phyloP scores from a whole-genome alignment of 2,113 vertebrate species.

The Microcebus tavaratra region DNA sequence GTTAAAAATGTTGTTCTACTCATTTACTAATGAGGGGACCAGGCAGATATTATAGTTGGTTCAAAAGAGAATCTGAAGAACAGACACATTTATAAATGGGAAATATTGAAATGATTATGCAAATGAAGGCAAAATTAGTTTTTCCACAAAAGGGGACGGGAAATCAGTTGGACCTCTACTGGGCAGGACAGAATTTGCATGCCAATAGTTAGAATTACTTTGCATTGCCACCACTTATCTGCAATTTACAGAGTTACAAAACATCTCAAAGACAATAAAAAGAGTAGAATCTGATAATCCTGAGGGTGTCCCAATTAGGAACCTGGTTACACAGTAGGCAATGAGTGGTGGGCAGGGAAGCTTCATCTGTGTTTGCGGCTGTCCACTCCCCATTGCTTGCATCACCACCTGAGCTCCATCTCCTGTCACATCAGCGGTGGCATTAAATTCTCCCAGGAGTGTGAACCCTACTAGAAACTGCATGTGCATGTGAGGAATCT shows the following conservation, averaged over 20 bases:
- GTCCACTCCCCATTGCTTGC: no score
- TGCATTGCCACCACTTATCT: background rate
- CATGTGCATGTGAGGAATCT: no score
- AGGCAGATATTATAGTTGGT: background rate
- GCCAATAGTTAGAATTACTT: background rate
- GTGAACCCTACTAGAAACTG: no score
- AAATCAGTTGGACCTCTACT: background rate
- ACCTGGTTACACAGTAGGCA: no score
- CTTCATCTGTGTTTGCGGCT: no score
- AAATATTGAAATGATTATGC: background rate
- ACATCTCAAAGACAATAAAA: background rate
- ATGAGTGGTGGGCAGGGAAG: no score
- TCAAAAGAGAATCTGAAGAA: constrained; percentile 29
- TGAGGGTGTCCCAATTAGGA: background rate
- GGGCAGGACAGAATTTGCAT: background rate
- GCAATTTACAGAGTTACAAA: background rate
- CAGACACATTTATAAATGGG: background rate
- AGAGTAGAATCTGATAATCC: background rate
- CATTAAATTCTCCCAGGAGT: no score
- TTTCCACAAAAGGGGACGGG: background rate
- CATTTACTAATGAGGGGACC: background rate
- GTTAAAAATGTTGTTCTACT: background rate
- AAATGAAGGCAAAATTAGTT: background rate
- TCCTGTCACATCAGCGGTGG: no score
- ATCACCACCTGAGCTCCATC: no score